A percentile compares a stretch with the other conserved stretches of the same genome.
These are phyloP conservation scores for Anser cygnoides DNA, from an alignment of 2,113 vertebrate genomes.

Conservation along the genomic window DNA sequence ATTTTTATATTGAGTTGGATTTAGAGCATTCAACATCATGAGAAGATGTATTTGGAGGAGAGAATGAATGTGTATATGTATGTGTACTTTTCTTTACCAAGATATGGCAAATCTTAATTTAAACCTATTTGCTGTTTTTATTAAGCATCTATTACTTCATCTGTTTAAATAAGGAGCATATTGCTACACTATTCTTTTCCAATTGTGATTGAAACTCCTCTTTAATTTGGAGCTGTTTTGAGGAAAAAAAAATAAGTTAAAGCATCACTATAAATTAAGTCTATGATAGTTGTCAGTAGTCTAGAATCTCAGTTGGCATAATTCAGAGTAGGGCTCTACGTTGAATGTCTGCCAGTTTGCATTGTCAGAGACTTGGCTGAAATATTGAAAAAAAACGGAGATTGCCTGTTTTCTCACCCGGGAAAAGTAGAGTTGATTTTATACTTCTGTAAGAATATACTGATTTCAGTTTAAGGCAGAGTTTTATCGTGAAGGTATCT, in stretches of 20 bases:
- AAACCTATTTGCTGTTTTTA: neutral
- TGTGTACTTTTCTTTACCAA: neutral
- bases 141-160: neutral
- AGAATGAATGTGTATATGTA: neutral
- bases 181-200: accelerated
- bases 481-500: neutral
- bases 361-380: neutral
- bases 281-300: neutral
- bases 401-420: neutral
- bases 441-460: neutral
- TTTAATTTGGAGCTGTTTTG: neutral
- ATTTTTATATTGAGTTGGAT: neutral
- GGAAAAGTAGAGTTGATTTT: neutral
- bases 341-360: neutral
- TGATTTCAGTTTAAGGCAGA: neutral
- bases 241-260: neutral
- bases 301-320: neutral
- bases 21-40: neutral
- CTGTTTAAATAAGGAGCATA: neutral
- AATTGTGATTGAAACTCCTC: neutral
- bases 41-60: neutral
- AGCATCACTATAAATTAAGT: neutral
- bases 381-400: neutral
- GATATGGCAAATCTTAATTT: neutral
- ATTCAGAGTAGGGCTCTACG: neutral